These are phyloP conservation scores for Nannobrachium achirus DNA, from an alignment of 2,113 vertebrate genomes.

Conservation along the genomic window DNA sequence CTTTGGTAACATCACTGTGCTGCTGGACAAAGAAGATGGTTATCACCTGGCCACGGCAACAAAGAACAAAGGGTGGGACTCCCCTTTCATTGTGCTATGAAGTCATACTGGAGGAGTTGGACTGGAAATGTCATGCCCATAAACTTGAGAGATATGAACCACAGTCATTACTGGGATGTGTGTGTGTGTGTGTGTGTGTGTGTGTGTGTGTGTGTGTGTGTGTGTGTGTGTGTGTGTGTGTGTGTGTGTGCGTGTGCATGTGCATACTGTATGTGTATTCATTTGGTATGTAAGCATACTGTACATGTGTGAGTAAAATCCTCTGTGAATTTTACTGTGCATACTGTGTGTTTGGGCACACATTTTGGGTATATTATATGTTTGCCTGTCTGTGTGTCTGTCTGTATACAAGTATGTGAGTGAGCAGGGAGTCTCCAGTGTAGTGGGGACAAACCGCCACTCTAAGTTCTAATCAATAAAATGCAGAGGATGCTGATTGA, in stretches of 20 bases:
- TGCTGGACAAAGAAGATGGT: conserved; percentile 19
- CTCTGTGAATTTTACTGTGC: neutral
- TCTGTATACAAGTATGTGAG: neutral
- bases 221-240: conserved; percentile 3
- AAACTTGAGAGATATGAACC: conserved; percentile 11
- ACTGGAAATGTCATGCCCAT: conserved; percentile 45
- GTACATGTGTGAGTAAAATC: conserved; percentile 14
- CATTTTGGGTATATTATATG: no score
- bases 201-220: neutral
- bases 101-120: neutral
- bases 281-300: conserved; percentile 6
- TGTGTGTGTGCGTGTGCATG: neutral
- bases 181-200: conserved; percentile 1
- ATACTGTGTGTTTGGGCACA: neutral
- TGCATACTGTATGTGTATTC: neutral
- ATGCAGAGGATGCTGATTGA: conserved; percentile 30
- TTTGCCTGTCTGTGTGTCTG: conserved; percentile 6
- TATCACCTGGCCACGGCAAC: conserved; percentile 41
- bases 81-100: conserved; percentile 1
- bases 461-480: conserved; percentile 38
- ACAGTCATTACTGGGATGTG: neutral
- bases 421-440: neutral
- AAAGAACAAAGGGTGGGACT: conserved; percentile 38
- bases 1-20: neutral
- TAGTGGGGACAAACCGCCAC: conserved; percentile 15